These are phyloP conservation scores for Agrochola litura DNA, from an alignment of 2,888 invertebrate species.

Conservation along the genomic window DNA sequence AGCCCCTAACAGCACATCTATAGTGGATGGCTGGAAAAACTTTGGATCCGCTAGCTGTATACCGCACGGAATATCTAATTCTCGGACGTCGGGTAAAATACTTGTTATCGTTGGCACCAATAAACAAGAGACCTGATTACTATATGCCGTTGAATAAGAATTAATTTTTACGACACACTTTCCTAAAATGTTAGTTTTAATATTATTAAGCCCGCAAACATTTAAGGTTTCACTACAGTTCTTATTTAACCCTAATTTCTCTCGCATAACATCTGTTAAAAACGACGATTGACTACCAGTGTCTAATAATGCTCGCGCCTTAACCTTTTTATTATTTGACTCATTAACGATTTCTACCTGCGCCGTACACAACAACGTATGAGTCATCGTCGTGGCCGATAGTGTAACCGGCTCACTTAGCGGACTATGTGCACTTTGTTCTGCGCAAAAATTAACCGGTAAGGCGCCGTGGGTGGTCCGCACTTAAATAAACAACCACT, in stretches of 20 bases:
- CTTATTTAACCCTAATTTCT: slow-evolving; percentile 33
- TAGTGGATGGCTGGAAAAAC: slow-evolving; percentile 35
- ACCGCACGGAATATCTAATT: slow-evolving; percentile 28
- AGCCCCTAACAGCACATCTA: slow-evolving; percentile 48
- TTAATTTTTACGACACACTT: slow-evolving; percentile 25
- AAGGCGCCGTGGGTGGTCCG: too few relatives aligned
- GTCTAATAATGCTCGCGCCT: slow-evolving; percentile 24
- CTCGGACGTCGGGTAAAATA: slow-evolving; percentile 16
- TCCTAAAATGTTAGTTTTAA: slow-evolving; percentile 39
- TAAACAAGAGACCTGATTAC: slow-evolving; percentile 10
- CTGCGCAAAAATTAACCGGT: not conserved
- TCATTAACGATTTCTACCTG: too few relatives aligned
- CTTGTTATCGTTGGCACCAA: slow-evolving; percentile 27
- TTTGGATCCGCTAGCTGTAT: slow-evolving; percentile 42
- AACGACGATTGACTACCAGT: slow-evolving; percentile 29
- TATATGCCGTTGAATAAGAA: slow-evolving; percentile 12
- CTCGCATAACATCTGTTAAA: slow-evolving; percentile 17
- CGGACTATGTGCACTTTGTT: not conserved
- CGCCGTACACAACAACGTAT: too few relatives aligned
- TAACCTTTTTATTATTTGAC: slow-evolving; percentile 2
- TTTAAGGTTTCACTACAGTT: slow-evolving; percentile 28
- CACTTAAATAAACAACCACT: too few relatives aligned
- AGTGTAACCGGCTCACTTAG: too few relatives aligned
- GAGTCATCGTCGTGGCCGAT: too few relatives aligned
- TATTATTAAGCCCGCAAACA: slow-evolving; percentile 26